Conservation (phyloP, 1,140 invertebrate species). For the Rhopalosiphum padi region DNA sequence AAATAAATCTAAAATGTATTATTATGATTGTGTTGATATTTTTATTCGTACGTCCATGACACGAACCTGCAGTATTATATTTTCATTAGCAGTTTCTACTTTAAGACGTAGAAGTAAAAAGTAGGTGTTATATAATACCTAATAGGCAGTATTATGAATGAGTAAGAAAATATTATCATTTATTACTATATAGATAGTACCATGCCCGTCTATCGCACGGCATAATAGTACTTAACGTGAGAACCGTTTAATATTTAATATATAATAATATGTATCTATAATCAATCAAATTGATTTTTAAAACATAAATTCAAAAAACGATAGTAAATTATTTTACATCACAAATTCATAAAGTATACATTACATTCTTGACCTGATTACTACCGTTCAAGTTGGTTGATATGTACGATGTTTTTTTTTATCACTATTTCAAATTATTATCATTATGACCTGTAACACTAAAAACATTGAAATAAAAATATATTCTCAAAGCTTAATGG, state of each 20-base stretch:
- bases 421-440: background rate
- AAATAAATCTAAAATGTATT: conserved; percentile 34
- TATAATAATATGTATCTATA: background rate
- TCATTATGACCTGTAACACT: background rate
- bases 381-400: background rate
- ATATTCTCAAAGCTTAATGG: background rate
- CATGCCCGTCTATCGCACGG: background rate
- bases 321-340: background rate
- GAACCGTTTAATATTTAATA: background rate
- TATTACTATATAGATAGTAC: background rate
- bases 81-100: background rate
- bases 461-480: conserved; percentile 21
- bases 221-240: background rate
- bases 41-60: conserved; percentile 22
- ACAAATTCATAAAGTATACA: background rate
- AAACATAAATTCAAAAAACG: background rate
- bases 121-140: background rate
- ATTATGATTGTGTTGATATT: conserved; percentile 42
- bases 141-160: background rate
- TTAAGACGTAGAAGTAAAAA: background rate
- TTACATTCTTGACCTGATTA: background rate
- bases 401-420: background rate
- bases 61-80: background rate
- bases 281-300: background rate
- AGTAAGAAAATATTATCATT: background rate